A percentile compares a stretch with the other conserved stretches of the same genome.
Conservation (phyloP, 2,888 invertebrate species). For the Acleris literana region DNA sequence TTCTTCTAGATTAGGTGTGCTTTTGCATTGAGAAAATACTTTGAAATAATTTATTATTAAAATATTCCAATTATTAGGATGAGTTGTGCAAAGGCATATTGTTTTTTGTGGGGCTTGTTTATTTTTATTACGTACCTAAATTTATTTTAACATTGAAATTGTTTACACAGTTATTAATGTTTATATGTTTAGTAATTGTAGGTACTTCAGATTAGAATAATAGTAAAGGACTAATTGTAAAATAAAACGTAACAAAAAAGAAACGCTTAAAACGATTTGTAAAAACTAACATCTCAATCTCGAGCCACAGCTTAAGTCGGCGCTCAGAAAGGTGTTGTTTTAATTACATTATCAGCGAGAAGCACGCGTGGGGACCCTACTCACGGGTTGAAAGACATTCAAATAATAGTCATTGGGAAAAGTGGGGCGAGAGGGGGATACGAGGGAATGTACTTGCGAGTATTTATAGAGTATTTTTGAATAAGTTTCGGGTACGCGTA, state of each 20-base stretch:
- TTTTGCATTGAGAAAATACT: too few species aligned
- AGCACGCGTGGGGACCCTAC: conserved; percentile 80
- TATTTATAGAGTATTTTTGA: conserved; percentile 1
- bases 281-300: conserved; percentile 25
- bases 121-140: too few species aligned
- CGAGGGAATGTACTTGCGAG: conserved; percentile 2
- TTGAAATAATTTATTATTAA: too few species aligned
- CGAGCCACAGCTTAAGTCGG: conserved; percentile 7
- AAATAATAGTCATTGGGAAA: conserved; percentile 80
- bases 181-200: too few species aligned
- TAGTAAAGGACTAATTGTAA: too few species aligned
- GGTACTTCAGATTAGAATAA: too few species aligned
- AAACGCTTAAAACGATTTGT: neutral
- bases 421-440: conserved; percentile 53
- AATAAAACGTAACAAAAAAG: too few species aligned
- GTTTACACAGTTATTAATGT: too few species aligned
- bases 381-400: conserved; percentile 82
- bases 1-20: neutral
- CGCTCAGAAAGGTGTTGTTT: conserved; percentile 80
- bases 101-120: too few species aligned
- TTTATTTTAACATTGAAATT: too few species aligned
- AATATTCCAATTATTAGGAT: too few species aligned
- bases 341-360: conserved; percentile 82
- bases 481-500: neutral
- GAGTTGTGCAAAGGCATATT: too few species aligned